These are phyloP conservation scores for Menura novaehollandiae DNA, from an alignment of 2,113 vertebrate species.

Conservation along the genomic window DNA sequence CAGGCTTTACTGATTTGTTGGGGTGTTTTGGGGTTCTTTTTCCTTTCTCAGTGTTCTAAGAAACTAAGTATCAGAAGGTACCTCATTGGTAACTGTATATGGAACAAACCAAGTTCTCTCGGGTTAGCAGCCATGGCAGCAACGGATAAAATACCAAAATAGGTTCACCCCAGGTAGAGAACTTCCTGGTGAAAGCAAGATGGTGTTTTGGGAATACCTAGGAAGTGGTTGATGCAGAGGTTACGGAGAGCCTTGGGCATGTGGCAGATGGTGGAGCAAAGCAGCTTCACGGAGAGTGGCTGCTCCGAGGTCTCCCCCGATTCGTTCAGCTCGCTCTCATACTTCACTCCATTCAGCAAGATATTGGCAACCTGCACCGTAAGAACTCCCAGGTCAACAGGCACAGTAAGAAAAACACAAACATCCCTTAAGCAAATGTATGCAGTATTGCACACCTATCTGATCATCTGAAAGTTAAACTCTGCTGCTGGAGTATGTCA, in stretches of 20 bases:
- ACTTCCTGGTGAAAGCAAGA: background rate
- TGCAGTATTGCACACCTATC: background rate
- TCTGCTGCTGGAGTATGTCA: background rate
- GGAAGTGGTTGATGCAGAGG: slow-evolving; percentile 96
- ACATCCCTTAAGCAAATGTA: background rate
- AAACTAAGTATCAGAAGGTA: background rate
- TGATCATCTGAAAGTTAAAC: background rate
- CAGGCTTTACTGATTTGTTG: background rate
- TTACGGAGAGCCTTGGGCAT: slow-evolving; percentile 92
- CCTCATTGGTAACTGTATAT: background rate
- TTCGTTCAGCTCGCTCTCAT: slow-evolving; percentile 89
- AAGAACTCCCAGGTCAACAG: slow-evolving; percentile 41
- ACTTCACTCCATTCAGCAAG: slow-evolving; percentile 90
- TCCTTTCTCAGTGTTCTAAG: background rate
- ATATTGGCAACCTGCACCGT: slow-evolving; percentile 90
- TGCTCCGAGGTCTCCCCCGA: slow-evolving; percentile 76
- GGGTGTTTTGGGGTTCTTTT: fast-evolving
- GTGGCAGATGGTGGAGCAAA: slow-evolving; percentile 90
- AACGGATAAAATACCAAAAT: background rate
- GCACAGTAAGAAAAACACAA: background rate
- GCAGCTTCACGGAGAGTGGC: slow-evolving; percentile 85
- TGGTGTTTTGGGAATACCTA: slow-evolving; percentile 74
- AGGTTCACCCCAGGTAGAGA: background rate
- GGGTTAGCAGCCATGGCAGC: background rate
- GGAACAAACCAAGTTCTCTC: background rate